These are phyloP conservation scores for Oxycera nigricornis DNA, from an alignment of 2,888 invertebrate species.

Conservation along the genomic window DNA sequence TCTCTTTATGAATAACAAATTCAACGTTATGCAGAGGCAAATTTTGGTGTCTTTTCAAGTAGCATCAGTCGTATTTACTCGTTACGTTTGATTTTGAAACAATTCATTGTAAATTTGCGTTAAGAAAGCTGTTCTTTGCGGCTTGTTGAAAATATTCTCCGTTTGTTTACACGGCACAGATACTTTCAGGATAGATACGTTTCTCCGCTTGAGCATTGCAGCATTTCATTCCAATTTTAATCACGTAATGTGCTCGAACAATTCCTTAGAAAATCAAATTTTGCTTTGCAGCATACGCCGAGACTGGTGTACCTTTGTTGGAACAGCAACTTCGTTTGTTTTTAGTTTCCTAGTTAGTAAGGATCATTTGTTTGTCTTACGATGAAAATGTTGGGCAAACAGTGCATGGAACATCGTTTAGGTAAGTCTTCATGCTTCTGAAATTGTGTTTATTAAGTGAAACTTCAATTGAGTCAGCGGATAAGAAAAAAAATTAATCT, in stretches of 20 bases:
- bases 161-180: not conserved
- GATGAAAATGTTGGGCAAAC: not conserved
- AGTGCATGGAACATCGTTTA: slow-evolving; percentile 12
- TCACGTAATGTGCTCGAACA: slow-evolving; percentile 46
- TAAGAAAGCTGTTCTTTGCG: slow-evolving; percentile 19
- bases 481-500: too few species aligned
- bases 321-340: not conserved
- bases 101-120: slow-evolving; percentile 40
- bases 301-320: not conserved
- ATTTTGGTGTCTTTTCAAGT: too few species aligned
- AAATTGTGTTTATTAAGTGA: slow-evolving; percentile 30
- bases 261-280: slow-evolving; percentile 41
- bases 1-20: too few species aligned
- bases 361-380: slow-evolving; percentile 16
- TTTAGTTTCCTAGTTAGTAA: not conserved
- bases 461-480: slow-evolving; percentile 5
- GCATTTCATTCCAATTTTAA: slow-evolving; percentile 46
- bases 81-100: slow-evolving; percentile 42
- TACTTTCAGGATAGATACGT: not conserved
- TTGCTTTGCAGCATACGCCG: slow-evolving; percentile 32
- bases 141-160: slow-evolving; percentile 1
- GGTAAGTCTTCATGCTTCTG: not conserved
- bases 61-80: slow-evolving; percentile 33
- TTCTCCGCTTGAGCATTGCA: slow-evolving; percentile 29
- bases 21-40: too few species aligned